These are phyloP conservation scores for Microtus pennsylvanicus DNA, from an alignment of 2,113 vertebrate species.

Conservation along the genomic window DNA sequence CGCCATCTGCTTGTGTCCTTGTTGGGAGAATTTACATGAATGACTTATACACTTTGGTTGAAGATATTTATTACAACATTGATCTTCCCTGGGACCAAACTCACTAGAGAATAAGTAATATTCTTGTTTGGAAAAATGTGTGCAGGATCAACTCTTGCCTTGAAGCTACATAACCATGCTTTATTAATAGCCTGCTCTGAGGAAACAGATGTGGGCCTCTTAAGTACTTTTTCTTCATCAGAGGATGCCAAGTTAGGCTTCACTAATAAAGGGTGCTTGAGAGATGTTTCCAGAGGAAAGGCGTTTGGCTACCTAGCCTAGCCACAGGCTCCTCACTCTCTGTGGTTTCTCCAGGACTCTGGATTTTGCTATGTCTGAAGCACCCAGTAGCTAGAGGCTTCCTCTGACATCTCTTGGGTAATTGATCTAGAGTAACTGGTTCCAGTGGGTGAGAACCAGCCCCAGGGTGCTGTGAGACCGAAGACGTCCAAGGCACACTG, in stretches of 20 bases:
- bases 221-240: constrained; percentile 34
- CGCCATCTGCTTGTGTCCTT: background rate
- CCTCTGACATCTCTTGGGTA: background rate
- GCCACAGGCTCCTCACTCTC: background rate
- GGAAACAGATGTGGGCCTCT: constrained; percentile 12
- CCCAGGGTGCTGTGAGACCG: background rate
- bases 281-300: background rate
- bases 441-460: background rate
- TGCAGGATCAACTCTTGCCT: constrained; percentile 6
- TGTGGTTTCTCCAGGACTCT: background rate
- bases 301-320: background rate
- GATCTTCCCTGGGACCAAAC: constrained; percentile 20
- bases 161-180: background rate
- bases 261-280: constrained; percentile 10
- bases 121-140: background rate
- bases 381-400: background rate
- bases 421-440: background rate
- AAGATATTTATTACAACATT: background rate
- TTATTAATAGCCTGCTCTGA: constrained; percentile 4
- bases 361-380: background rate
- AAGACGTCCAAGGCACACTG: background rate
- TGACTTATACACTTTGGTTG: background rate
- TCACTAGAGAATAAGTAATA: constrained; percentile 16
- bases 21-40: background rate
- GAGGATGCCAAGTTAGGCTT: background rate